Evolutionary conservation across 2,797 vertebrate species (phyloP), one percentile per base, ranked within the genome.

Genomic region (Scomberomorus guttatus): DNA sequence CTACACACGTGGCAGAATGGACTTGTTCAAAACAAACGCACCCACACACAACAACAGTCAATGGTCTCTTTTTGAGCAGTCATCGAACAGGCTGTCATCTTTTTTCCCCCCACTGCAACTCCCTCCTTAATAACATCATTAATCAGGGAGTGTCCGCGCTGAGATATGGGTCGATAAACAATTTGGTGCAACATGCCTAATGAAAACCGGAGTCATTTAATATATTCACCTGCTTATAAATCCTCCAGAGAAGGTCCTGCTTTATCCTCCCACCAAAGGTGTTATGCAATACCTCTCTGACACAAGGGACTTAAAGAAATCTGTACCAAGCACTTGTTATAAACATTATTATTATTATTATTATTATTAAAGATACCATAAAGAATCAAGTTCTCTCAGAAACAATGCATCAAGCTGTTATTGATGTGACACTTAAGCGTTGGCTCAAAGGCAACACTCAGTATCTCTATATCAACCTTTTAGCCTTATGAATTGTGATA

Each of bases 81-180:
- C 83, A 77, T 66, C 73, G 68, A 86, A 83, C 72, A 75, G 80
- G 84, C 86, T 89, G 90, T 93, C 92, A 92, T 87, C 60, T 85
- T 74, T 58, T 17, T 44, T 29, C 32, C 66, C 72, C 54, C 46
- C 62, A 13, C 89, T 72, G 75, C 87, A 89, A 89, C 90, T 90
- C 89, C 90, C 80, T 80, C 70, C 83, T 82, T 92, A 94, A 94
- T 93, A 91, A 93, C 91, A 86, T 89, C 89, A 94, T 94, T 91
- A 89, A 93, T 94, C 93, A 94, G 86, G 72, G 55, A 82, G 70
- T 87, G 90, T 87, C 91, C 81, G 78, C 13, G 20, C 90, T 82
- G 84, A 90, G 88, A 93, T 92, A 89, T 84, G 90, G 89, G 92
- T 94, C 94, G 90, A 94, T 94, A 94, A 94, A 94, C 93, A 93